Evolutionary conservation across 2,888 invertebrate species (phyloP).

Genomic region (Patella depressa): DNA sequence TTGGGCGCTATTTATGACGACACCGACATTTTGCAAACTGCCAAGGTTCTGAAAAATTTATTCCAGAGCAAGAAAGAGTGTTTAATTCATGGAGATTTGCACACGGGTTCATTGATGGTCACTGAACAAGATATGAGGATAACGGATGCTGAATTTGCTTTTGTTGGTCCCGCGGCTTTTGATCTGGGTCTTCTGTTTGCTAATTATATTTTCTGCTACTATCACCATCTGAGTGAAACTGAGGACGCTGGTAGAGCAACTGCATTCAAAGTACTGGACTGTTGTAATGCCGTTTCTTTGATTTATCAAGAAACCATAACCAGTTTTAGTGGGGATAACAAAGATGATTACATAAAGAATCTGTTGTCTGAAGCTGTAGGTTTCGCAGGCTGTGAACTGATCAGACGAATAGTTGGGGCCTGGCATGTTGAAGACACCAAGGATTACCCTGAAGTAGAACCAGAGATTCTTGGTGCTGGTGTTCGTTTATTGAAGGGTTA

Average conservation of each 20-base stretch:
- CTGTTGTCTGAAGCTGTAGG: conserved; percentile 53
- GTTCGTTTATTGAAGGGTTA: conserved; percentile 46
- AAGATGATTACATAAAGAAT: conserved; percentile 35
- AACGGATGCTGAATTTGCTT: conserved; percentile 51
- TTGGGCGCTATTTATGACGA: conserved; percentile 43
- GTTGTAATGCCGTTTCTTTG: conserved; percentile 34
- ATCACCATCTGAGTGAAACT: conserved; percentile 51
- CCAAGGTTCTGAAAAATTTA: conserved; percentile 40
- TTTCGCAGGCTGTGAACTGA: conserved; percentile 58
- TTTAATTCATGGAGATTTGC: conserved; percentile 56
- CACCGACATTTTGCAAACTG: conserved; percentile 38
- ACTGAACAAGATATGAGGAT: conserved; percentile 40
- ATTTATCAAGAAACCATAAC: conserved; percentile 35
- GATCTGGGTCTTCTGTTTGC: conserved; percentile 57
- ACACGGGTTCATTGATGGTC: conserved; percentile 57
- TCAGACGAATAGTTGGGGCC: conserved; percentile 52
- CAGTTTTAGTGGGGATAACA: conserved; percentile 29
- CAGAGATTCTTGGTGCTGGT: conserved; percentile 52
- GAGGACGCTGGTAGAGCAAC: conserved; percentile 47
- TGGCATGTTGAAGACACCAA: conserved; percentile 50
- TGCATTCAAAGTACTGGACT: conserved; percentile 50
- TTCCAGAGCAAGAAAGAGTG: conserved; percentile 56
- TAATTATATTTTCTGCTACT: conserved; percentile 54
- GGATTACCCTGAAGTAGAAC: conserved; percentile 40
- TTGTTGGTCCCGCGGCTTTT: conserved; percentile 54